Evolutionary conservation across 1,140 invertebrate species (phyloP).

Genomic region (Steinernema khuongi): DNA sequence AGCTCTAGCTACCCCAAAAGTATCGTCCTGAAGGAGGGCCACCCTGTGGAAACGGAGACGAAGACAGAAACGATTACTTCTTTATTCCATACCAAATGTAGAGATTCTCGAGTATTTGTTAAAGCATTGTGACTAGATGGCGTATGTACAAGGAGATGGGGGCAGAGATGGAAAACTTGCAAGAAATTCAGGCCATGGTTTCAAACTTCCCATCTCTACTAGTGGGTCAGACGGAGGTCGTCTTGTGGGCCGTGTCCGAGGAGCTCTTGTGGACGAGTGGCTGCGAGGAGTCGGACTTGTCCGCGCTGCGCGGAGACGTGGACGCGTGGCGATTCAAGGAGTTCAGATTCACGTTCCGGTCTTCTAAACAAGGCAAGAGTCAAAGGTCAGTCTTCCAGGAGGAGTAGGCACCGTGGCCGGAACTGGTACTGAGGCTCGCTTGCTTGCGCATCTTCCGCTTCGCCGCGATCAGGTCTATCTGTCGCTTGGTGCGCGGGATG

Average conservation of each 20-base stretch:
- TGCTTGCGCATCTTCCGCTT: constrained; percentile 47
- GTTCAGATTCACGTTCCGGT: neutral
- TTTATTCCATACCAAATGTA: neutral
- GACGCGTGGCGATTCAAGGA: neutral
- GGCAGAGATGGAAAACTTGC: neutral
- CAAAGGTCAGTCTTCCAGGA: neutral
- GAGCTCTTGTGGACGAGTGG: neutral
- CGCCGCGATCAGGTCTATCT: constrained; percentile 55
- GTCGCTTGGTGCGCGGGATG: constrained; percentile 54
- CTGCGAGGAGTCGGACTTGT: neutral
- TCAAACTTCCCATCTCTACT: too few relatives aligned
- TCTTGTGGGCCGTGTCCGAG: constrained; percentile 1
- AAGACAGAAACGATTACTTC: neutral
- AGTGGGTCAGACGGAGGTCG: neutral
- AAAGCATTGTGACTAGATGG: neutral
- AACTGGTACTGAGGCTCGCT: neutral
- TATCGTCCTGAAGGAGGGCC: neutral
- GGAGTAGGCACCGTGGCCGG: neutral
- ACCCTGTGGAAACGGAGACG: neutral
- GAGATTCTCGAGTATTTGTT: neutral
- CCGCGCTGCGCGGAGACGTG: neutral
- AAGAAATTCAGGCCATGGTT: too few relatives aligned
- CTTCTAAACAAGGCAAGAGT: neutral
- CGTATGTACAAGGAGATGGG: constrained; percentile 1
- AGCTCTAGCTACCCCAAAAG: neutral